Percentiles rank a stretch among this genome's conserved stretches.
phyloP scores from a whole-genome alignment of 2,888 invertebrate species.

The Leptothorax acervorum region DNA sequence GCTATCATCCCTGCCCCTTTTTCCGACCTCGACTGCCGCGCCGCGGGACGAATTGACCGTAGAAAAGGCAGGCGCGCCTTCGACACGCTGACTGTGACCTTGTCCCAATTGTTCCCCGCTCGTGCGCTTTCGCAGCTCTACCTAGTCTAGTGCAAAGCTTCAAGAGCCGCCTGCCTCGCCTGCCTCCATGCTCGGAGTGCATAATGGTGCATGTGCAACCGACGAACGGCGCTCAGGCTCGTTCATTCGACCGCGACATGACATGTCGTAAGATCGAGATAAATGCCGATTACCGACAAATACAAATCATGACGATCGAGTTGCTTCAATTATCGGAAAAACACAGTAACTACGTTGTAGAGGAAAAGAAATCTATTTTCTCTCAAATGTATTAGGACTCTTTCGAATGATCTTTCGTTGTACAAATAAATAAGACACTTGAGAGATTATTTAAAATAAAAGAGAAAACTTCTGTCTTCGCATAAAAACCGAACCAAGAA shows the following conservation, averaged over 20 bases:
- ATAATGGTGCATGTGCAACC: slow-evolving; percentile 44
- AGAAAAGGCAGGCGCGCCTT: slow-evolving; percentile 63
- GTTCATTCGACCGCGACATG: slow-evolving; percentile 27
- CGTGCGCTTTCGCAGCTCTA: slow-evolving; percentile 68
- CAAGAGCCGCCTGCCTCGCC: slow-evolving; percentile 14
- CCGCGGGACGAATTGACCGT: slow-evolving; percentile 29
- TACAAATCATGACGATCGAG: slow-evolving; percentile 10
- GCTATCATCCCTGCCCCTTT: neutral
- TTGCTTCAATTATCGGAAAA: slow-evolving; percentile 11
- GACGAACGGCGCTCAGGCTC: slow-evolving; percentile 26
- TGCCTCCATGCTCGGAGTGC: slow-evolving; percentile 7
- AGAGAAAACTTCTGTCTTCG: neutral
- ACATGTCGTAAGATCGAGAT: slow-evolving; percentile 41
- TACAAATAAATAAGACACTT: neutral
- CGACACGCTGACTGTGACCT: slow-evolving; percentile 72
- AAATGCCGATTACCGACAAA: slow-evolving; percentile 2
- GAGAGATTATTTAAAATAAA: neutral
- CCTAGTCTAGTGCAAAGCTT: slow-evolving; percentile 27
- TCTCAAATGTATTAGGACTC: neutral
- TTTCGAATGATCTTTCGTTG: neutral
- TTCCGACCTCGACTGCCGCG: neutral
- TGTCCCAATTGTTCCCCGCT: slow-evolving; percentile 71
- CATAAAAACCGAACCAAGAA: neutral
- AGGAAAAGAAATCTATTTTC: slow-evolving; percentile 13
- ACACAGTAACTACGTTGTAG: neutral